Evolutionary conservation across 2,113 vertebrate genomes (phyloP).

Genomic region (Falcunculus frontatus): DNA sequence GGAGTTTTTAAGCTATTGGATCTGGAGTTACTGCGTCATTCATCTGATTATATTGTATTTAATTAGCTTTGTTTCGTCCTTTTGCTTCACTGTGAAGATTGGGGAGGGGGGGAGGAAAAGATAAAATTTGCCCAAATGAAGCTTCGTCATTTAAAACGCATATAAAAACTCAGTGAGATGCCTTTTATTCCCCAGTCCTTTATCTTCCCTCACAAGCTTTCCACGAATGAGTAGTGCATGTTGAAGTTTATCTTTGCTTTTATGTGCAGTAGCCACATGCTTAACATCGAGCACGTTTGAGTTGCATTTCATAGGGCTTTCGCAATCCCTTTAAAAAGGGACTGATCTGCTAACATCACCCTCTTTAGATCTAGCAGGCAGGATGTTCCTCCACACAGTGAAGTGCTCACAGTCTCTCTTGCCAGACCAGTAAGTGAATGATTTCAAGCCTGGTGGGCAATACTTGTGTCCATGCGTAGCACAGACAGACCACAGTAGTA

Average conservation of each 20-base stretch:
- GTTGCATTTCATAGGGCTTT: conserved; percentile 77
- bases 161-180: conserved; percentile 70
- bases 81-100: conserved; percentile 63
- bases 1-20: not conserved
- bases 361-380: conserved; percentile 76
- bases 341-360: conserved; percentile 79
- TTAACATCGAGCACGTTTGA: conserved; percentile 73
- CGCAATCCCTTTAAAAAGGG: conserved; percentile 76
- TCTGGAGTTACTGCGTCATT: conserved; percentile 59
- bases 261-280: conserved; percentile 76
- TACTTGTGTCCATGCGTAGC: conserved; percentile 75
- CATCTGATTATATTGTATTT: conserved; percentile 66
- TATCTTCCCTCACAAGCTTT: conserved; percentile 74
- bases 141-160: conserved; percentile 70
- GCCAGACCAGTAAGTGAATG: conserved; percentile 78
- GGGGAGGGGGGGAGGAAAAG: not conserved
- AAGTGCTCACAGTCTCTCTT: conserved; percentile 64
- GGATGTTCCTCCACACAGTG: conserved; percentile 74
- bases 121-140: conserved; percentile 61
- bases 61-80: conserved; percentile 66
- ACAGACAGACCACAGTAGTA: conserved; percentile 76
- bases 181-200: conserved; percentile 70
- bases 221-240: conserved; percentile 66
- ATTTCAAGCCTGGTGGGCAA: conserved; percentile 83
- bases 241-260: conserved; percentile 79